These are phyloP conservation scores for Phalera bucephala DNA, from an alignment of 2,888 invertebrate genomes.

Conservation along the genomic window DNA sequence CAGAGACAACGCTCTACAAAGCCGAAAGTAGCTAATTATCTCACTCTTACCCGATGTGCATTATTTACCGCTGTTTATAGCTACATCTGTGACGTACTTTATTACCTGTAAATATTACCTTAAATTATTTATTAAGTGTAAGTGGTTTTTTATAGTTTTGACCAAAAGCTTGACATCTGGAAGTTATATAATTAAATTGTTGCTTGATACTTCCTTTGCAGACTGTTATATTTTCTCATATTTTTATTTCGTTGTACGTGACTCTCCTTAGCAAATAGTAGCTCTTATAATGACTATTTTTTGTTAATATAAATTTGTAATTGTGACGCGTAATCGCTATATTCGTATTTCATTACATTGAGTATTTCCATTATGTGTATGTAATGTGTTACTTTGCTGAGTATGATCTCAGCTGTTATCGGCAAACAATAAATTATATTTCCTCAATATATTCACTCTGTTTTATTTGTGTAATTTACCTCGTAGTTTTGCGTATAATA, in stretches of 20 bases:
- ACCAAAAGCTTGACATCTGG: constrained; percentile 10
- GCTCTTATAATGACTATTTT: constrained; percentile 15
- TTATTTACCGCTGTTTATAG: no score
- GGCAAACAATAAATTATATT: constrained; percentile 69
- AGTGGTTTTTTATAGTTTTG: constrained; percentile 21
- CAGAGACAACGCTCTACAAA: no score
- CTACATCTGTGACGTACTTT: no score
- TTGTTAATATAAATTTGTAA: no score
- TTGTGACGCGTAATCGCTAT: no score
- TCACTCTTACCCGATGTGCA: no score
- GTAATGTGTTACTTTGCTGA: constrained; percentile 59
- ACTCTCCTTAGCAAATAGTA: constrained; percentile 42
- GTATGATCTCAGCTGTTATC: constrained; percentile 64
- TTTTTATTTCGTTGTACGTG: constrained; percentile 59
- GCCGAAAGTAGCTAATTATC: no score
- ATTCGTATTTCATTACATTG: constrained; percentile 17
- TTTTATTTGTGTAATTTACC: constrained; percentile 21
- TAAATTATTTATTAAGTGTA: constrained; percentile 20
- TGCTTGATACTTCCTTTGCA: constrained; percentile 9
- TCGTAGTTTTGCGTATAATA: background rate
- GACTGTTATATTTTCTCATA: constrained; percentile 46
- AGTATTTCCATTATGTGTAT: constrained; percentile 25
- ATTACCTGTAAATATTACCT: constrained; percentile 23
- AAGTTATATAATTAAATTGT: background rate
- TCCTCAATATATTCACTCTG: constrained; percentile 25